A percentile compares a stretch with the other conserved stretches of the same genome.
Evolutionary conservation across 2,113 vertebrate species (phyloP).

Genomic region (Glareola pratincola): DNA sequence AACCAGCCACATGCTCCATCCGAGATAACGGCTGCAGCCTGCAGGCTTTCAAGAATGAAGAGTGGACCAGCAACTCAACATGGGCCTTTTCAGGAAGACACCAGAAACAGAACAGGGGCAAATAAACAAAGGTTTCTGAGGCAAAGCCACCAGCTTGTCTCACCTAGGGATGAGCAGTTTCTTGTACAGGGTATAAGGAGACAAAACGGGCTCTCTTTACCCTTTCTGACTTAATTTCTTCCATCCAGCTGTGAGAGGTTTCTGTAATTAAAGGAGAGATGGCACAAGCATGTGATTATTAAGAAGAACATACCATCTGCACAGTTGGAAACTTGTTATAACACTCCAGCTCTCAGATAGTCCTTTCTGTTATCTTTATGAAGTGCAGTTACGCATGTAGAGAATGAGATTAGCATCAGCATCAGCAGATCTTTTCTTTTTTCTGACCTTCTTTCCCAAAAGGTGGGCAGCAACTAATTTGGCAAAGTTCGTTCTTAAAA

Average conservation of each 20-base stretch:
- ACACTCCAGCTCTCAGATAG: background rate
- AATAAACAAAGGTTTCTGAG: background rate
- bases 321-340: slow-evolving; percentile 50
- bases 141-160: background rate
- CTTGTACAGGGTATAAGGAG: background rate
- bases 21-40: background rate
- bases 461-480: background rate
- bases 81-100: background rate
- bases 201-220: slow-evolving; percentile 24
- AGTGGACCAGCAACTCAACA: background rate
- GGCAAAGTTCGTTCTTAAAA: background rate
- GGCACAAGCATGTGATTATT: slow-evolving; percentile 18
- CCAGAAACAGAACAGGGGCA: background rate
- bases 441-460: background rate
- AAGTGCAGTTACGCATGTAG: background rate
- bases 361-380: slow-evolving; percentile 25
- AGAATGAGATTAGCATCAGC: background rate
- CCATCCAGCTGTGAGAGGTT: slow-evolving; percentile 24
- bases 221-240: slow-evolving; percentile 15
- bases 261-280: slow-evolving; percentile 53
- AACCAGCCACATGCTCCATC: background rate
- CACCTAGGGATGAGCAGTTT: background rate
- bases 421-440: background rate
- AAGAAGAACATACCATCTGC: slow-evolving; percentile 6
- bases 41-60: background rate